Evolutionary conservation across 2,888 invertebrate genomes (phyloP).

Genomic region (Linyphia triangularis): DNA sequence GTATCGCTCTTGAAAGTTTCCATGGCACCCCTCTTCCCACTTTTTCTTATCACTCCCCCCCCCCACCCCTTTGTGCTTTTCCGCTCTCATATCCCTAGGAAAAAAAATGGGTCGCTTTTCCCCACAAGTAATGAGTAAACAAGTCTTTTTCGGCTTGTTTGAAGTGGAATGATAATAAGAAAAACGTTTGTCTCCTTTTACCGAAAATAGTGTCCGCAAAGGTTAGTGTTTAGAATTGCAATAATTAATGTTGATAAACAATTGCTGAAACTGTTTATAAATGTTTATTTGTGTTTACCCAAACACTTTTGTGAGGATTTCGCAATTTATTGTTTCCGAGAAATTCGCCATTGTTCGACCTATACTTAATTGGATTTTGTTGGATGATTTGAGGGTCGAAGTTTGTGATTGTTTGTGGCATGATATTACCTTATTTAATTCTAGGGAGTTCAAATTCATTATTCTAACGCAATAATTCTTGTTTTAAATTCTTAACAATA

Average conservation of each 20-base stretch:
- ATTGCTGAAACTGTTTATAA: background rate
- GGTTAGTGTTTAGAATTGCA: background rate
- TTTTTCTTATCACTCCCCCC: constrained; percentile 14
- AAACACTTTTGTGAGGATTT: too few relatives aligned
- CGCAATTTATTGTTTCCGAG: too few relatives aligned
- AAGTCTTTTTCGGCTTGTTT: background rate
- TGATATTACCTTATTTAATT: too few relatives aligned
- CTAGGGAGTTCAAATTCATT: too few relatives aligned
- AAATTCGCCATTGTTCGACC: too few relatives aligned
- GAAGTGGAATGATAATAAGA: background rate
- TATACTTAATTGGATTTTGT: too few relatives aligned
- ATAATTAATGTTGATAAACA: background rate
- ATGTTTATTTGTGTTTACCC: background rate
- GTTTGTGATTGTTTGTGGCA: too few relatives aligned
- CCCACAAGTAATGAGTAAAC: background rate
- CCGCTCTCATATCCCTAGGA: background rate
- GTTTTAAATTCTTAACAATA: too few relatives aligned
- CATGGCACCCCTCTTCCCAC: constrained; percentile 1
- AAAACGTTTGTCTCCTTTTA: background rate
- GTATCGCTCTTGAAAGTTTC: constrained; percentile 9
- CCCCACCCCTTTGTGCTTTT: constrained; percentile 8
- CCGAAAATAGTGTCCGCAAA: background rate
- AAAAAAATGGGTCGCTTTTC: background rate
- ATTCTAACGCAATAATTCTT: too few relatives aligned
- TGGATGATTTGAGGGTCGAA: too few relatives aligned